phyloP scores from a whole-genome alignment of 2,113 vertebrate species.

The Mesembrinibis cayennensis region DNA sequence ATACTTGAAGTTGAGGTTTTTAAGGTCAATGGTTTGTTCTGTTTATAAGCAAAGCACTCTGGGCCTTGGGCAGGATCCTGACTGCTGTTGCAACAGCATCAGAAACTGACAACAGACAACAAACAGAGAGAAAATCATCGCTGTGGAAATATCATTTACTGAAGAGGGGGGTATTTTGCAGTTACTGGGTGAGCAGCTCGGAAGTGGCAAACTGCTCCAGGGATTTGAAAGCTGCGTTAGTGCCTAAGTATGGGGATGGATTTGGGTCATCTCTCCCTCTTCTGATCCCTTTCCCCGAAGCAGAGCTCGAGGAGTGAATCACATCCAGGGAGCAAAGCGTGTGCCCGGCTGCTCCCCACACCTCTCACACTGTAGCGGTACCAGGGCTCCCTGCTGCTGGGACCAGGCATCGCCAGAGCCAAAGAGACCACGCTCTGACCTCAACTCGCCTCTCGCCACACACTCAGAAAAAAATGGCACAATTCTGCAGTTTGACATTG shows the following conservation, averaged over 20 bases:
- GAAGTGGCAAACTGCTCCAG: background rate
- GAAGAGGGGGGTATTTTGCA: background rate
- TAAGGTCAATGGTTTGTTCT: constrained; percentile 33
- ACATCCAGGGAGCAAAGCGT: background rate
- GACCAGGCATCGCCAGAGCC: accelerated
- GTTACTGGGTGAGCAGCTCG: background rate
- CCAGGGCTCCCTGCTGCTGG: background rate
- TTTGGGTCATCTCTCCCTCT: background rate
- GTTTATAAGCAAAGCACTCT: constrained; percentile 14
- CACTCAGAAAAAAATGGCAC: background rate
- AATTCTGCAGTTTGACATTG: background rate
- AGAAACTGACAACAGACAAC: background rate
- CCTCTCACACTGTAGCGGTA: background rate
- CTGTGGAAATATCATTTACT: background rate
- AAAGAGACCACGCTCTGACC: background rate
- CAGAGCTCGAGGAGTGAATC: background rate
- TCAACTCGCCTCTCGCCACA: background rate
- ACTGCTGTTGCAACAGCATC: background rate
- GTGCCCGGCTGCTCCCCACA: accelerated
- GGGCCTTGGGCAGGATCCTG: background rate
- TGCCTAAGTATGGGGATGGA: background rate
- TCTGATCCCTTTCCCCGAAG: background rate
- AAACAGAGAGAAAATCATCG: background rate
- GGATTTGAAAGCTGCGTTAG: background rate
- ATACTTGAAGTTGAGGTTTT: constrained; percentile 38